Base-by-base conservation (phyloP, 2,888 invertebrate species). In the Apodemia mormo region DNA sequence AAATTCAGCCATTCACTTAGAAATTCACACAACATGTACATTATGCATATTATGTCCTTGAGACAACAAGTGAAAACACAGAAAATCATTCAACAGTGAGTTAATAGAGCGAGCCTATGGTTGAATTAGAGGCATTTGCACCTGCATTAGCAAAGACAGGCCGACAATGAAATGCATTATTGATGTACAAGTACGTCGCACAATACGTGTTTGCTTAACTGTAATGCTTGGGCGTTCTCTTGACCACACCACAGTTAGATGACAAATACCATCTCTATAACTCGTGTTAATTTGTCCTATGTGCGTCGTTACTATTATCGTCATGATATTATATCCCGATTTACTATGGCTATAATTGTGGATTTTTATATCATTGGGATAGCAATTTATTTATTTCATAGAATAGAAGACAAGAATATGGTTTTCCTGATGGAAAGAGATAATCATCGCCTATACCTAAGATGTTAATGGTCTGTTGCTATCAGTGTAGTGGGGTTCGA, bases 151-250 rank as follows among this genome's bases (percentile, higher is more conserved):
- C 85, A 77, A 81, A 82, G 81, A 77, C 81, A 77, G 76, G 80
- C 85, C 87, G 84, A 88, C 89, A 90, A 89, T 88, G 90, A 86
- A 84, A 86, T 85, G 88, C 90, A 88, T 89, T 92, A 90, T 90
- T 90, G 83, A 86, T 89, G 78, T 84, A 85, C 83, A 83, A 85
- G 84, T 82, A 82, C 80, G 81, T 82, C 79, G 80, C 82, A 86
- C 87, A 85, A 87, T 85, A 83, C 81, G 71, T 92, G 86, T 93
- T 92, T 91, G 85, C 85, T 81, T 92, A 93, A 92, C 92, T 91
- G 92, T 90, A 78, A 73, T 77, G 80, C 82, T 81, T 85, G 85
- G 84, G 86, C 88, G 87, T 86, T 85, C 89, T 86, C 90, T 90
- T 86, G 87, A 87, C 86, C 86, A 75, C 80, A 80, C 85, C 86